phyloP scores from a whole-genome alignment of 2,113 vertebrate species.

The Pao palembangensis region DNA sequence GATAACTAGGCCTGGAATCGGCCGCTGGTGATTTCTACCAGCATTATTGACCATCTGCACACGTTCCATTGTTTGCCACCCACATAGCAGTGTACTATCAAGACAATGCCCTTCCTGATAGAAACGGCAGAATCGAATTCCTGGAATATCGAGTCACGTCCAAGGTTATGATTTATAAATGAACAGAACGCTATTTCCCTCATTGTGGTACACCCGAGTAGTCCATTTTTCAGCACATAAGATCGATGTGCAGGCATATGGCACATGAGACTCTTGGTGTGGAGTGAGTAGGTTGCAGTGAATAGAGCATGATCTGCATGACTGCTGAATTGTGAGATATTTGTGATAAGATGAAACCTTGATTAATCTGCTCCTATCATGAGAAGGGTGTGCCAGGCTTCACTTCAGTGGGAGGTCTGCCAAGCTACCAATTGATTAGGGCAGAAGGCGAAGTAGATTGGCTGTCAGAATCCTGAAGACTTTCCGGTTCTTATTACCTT shows the following conservation, averaged over 20 bases:
- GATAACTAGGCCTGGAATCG: slow-evolving; percentile 25
- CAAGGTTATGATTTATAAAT: slow-evolving; percentile 47
- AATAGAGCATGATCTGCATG: not conserved
- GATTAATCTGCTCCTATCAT: slow-evolving; percentile 32
- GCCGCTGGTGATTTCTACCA: slow-evolving; percentile 40
- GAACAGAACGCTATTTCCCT: slow-evolving; percentile 29
- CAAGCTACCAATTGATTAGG: slow-evolving; percentile 58
- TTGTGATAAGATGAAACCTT: slow-evolving; percentile 31
- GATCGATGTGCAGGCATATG: not conserved
- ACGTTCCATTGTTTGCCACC: slow-evolving; percentile 45
- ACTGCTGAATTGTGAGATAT: slow-evolving; percentile 25
- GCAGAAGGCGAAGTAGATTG: slow-evolving; percentile 45
- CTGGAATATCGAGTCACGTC: slow-evolving; percentile 30
- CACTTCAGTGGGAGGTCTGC: slow-evolving; percentile 45
- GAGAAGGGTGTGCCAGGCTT: slow-evolving; percentile 26
- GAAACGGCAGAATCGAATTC: slow-evolving; percentile 43
- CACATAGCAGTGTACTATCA: slow-evolving; percentile 40
- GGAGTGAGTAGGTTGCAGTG: not conserved
- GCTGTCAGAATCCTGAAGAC: slow-evolving; percentile 59
- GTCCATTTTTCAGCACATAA: slow-evolving; percentile 17
- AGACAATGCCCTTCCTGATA: slow-evolving; percentile 51
- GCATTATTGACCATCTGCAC: slow-evolving; percentile 38
- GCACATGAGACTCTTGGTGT: not conserved
- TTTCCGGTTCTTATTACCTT: slow-evolving; percentile 61
- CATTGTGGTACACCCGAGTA: slow-evolving; percentile 10